Evolutionary conservation across 2,888 invertebrate genomes (phyloP).

Genomic region (Diplolepis rosae): DNA sequence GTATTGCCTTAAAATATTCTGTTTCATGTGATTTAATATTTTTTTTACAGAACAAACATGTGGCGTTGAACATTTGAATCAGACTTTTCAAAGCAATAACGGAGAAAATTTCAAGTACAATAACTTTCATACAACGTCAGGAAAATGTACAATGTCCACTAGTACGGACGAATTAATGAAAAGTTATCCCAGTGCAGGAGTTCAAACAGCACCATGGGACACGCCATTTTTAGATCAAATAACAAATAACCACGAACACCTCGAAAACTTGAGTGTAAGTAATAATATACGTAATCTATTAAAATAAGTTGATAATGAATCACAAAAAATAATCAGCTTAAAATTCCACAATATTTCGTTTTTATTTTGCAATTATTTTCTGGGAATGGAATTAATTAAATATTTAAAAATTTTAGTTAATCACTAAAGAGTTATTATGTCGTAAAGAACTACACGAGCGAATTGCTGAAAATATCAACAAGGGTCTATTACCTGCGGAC

Average conservation of each 20-base stretch:
- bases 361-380: too few species aligned
- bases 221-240: constrained; percentile 60
- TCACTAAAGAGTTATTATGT: constrained; percentile 74
- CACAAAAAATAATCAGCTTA: too few species aligned
- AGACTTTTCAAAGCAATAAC: constrained; percentile 17
- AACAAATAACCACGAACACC: constrained; percentile 62
- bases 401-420: constrained; percentile 60
- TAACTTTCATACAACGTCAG: constrained; percentile 11
- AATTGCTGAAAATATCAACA: constrained; percentile 76
- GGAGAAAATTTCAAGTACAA: constrained; percentile 8
- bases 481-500: constrained; percentile 63
- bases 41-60: not conserved
- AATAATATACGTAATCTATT: not conserved
- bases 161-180: constrained; percentile 64
- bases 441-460: constrained; percentile 76
- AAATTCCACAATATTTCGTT: too few species aligned
- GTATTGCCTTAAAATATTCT: not conserved
- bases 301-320: too few species aligned
- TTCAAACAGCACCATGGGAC: constrained; percentile 66
- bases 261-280: constrained; percentile 69
- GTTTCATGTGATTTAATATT: not conserved
- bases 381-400: not conserved
- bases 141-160: constrained; percentile 63
- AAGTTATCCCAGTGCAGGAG: constrained; percentile 62
- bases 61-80: not conserved